Percentiles rank a stretch among this genome's conserved stretches.
phyloP scores from a whole-genome alignment of 2,888 invertebrate species.

The Chymomyza amoena region DNA sequence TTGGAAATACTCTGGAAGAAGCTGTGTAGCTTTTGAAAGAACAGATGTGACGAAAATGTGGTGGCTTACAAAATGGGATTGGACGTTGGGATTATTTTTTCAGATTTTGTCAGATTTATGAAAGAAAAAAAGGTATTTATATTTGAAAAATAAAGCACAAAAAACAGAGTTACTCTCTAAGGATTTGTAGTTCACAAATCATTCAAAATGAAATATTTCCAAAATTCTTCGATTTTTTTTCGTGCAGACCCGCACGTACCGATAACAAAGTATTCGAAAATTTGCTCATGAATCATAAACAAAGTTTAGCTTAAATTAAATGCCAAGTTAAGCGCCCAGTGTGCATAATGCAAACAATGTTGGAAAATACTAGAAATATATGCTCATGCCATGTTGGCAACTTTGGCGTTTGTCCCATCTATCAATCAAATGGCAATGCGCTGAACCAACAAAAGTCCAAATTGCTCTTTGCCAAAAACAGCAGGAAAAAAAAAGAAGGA shows the following conservation, averaged over 20 bases:
- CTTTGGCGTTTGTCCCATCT: constrained; percentile 4
- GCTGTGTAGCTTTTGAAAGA: neutral
- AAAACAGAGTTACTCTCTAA: no score
- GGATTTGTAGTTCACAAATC: no score
- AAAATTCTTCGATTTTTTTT: no score
- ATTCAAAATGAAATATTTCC: no score
- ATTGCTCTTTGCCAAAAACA: constrained; percentile 3
- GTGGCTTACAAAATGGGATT: no score
- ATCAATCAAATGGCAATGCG: constrained; percentile 35
- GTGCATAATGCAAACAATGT: neutral
- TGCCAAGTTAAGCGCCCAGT: neutral
- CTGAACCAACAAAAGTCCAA: constrained; percentile 3
- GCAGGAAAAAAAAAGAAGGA: neutral
- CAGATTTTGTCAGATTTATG: no score
- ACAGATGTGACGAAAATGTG: no score
- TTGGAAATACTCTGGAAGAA: neutral
- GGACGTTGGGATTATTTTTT: no score
- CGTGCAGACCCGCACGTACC: neutral
- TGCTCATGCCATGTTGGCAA: neutral
- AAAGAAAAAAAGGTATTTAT: no score
- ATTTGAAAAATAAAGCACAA: no score
- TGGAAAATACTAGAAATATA: neutral
- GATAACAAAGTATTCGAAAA: neutral
- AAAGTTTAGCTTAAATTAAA: neutral
- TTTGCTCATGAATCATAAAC: neutral